These are phyloP conservation scores for Prosopocoilus inquinatus DNA, from an alignment of 2,888 invertebrate species.

Conservation along the genomic window DNA sequence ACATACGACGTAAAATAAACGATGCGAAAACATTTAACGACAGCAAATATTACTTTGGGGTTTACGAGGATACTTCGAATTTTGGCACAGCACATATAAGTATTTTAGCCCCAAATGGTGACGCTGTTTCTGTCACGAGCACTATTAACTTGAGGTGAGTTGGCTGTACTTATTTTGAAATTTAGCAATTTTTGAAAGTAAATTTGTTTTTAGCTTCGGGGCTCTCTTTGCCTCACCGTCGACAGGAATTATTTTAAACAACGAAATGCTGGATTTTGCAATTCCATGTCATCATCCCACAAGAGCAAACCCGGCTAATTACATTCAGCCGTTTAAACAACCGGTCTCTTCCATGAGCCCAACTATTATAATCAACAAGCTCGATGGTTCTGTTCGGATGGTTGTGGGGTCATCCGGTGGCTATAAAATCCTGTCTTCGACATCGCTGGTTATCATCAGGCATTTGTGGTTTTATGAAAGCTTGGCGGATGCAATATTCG, in stretches of 20 bases:
- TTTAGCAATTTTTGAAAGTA: neutral
- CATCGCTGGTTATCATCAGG: conserved; percentile 64
- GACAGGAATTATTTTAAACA: conserved; percentile 78
- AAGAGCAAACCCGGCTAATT: conserved; percentile 75
- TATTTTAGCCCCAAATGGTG: conserved; percentile 78
- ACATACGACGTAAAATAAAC: conserved; percentile 13
- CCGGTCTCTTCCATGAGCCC: conserved; percentile 89
- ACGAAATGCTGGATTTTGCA: conserved; percentile 85
- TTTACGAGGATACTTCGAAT: conserved; percentile 21
- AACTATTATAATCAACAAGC: conserved; percentile 64
- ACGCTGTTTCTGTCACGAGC: conserved; percentile 89
- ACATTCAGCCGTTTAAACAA: conserved; percentile 72
- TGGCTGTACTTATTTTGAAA: neutral
- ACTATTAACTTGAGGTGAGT: conserved; percentile 55
- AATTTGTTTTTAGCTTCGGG: conserved; percentile 66
- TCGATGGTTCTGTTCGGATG: conserved; percentile 57
- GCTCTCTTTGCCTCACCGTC: conserved; percentile 66
- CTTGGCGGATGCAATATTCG: conserved; percentile 66
- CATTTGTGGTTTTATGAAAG: conserved; percentile 64
- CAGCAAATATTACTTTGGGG: conserved; percentile 26
- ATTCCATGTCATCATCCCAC: conserved; percentile 63
- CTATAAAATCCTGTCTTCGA: conserved; percentile 78
- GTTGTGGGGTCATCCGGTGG: conserved; percentile 82
- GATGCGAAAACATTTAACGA: conserved; percentile 14
- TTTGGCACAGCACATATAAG: conserved; percentile 79